Conservation (phyloP, 2,113 vertebrate species). For the Chiloscyllium plagiosum region DNA sequence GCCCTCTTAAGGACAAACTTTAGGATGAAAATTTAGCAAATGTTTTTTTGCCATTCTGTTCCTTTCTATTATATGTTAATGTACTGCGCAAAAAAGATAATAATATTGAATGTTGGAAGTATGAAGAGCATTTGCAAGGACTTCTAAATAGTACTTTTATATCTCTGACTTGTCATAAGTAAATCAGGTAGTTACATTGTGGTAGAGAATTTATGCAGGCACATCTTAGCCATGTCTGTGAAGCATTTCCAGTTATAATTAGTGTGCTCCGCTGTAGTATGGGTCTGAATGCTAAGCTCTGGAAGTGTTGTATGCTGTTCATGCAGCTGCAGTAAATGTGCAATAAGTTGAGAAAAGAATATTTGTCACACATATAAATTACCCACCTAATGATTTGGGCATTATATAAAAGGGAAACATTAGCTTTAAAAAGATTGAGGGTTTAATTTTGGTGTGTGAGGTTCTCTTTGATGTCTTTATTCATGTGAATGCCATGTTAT, state of each 20-base stretch:
- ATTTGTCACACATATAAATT: neutral
- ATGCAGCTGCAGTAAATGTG: neutral
- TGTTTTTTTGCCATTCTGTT: neutral
- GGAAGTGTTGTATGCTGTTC: too few relatives aligned
- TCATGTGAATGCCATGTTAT: neutral
- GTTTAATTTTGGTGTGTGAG: neutral
- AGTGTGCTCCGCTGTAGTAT: neutral
- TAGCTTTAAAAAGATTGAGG: neutral
- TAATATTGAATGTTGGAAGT: neutral
- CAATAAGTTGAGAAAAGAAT: neutral
- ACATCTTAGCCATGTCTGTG: neutral
- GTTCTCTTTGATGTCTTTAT: neutral
- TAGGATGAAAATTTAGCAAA: neutral
- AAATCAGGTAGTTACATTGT: neutral
- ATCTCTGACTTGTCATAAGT: neutral
- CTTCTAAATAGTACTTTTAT: neutral
- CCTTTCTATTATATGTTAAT: neutral
- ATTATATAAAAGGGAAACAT: neutral
- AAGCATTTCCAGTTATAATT: neutral
- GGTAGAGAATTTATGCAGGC: neutral
- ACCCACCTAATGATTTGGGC: neutral
- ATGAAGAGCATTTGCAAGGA: neutral
- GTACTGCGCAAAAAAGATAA: neutral
- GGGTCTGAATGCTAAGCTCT: neutral
- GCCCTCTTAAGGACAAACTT: neutral